phyloP scores from a whole-genome alignment of 2,888 invertebrate species.

The Acronicta aceris region DNA sequence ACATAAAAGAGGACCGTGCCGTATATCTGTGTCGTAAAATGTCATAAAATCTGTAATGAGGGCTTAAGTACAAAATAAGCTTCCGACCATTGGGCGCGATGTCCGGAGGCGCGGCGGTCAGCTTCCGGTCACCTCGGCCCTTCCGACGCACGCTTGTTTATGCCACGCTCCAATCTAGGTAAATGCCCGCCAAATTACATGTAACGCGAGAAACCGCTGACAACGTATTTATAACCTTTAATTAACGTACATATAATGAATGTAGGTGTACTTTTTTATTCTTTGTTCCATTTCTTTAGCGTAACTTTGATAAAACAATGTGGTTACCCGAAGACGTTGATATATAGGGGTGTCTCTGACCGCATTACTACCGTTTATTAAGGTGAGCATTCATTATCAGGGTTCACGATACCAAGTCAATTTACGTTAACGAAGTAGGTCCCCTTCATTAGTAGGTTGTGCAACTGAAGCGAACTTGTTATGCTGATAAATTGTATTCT shows the following conservation, averaged over 20 bases:
- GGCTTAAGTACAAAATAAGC: conserved; percentile 59
- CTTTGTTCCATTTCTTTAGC: conserved; percentile 18
- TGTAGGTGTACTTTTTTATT: conserved; percentile 19
- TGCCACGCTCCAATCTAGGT: conserved; percentile 12
- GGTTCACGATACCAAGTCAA: conserved; percentile 13
- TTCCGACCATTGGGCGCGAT: conserved; percentile 57
- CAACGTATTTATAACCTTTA: conserved; percentile 16
- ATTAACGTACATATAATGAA: conserved; percentile 16
- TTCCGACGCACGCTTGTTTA: conserved; percentile 46
- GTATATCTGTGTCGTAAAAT: conserved; percentile 37
- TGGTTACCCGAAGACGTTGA: conserved; percentile 27
- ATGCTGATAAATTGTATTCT: not conserved
- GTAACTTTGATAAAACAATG: conserved; percentile 24
- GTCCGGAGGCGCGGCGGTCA: conserved; percentile 52
- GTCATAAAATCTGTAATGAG: conserved; percentile 59
- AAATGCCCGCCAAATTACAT: conserved; percentile 22
- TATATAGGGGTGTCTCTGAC: conserved; percentile 34
- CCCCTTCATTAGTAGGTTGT: not conserved
- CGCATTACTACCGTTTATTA: conserved; percentile 26
- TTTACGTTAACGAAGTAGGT: conserved; percentile 11
- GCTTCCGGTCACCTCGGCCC: conserved; percentile 50
- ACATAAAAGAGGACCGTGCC: not conserved
- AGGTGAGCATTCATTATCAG: conserved; percentile 27
- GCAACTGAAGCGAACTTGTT: not conserved
- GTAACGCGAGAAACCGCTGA: conserved; percentile 15